phyloP scores from a whole-genome alignment of 2,797 vertebrate species.

The Sebastes itinus region DNA sequence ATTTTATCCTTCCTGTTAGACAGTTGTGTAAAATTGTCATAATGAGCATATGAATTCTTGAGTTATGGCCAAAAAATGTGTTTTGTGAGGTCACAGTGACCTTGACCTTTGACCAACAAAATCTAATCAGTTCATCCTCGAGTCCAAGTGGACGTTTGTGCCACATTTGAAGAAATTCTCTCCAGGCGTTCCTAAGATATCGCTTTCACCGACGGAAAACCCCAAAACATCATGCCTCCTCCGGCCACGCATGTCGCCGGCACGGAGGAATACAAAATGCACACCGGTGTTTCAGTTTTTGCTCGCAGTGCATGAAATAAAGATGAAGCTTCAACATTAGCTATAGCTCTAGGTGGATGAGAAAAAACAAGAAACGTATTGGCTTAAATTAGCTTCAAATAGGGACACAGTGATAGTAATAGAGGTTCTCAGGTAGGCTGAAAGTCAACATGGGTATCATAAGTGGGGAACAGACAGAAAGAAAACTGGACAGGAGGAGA shows the following conservation, averaged over 20 bases:
- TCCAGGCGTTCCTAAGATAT: too few relatives aligned
- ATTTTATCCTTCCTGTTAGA: too few relatives aligned
- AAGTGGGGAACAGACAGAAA: neutral
- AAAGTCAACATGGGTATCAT: conserved; percentile 12
- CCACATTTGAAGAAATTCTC: too few relatives aligned
- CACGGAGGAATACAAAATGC: neutral
- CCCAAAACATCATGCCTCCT: too few relatives aligned
- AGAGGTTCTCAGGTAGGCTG: neutral
- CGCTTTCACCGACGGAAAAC: too few relatives aligned
- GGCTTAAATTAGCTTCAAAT: neutral
- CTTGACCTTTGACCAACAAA: too few relatives aligned
- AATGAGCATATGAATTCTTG: rapidly evolving
- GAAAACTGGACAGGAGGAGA: neutral
- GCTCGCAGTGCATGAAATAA: neutral
- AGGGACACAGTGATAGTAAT: neutral
- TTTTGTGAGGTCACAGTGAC: too few relatives aligned
- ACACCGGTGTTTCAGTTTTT: neutral
- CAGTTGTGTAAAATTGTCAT: too few relatives aligned
- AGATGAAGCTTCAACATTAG: neutral
- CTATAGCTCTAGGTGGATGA: neutral
- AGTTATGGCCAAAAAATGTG: too few relatives aligned
- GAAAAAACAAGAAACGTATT: neutral
- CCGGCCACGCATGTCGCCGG: too few relatives aligned
- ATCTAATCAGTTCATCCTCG: too few relatives aligned
- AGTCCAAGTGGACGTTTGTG: too few relatives aligned